Evolutionary conservation across 2,888 invertebrate species (phyloP).

Genomic region (Anthrax anthrax): DNA sequence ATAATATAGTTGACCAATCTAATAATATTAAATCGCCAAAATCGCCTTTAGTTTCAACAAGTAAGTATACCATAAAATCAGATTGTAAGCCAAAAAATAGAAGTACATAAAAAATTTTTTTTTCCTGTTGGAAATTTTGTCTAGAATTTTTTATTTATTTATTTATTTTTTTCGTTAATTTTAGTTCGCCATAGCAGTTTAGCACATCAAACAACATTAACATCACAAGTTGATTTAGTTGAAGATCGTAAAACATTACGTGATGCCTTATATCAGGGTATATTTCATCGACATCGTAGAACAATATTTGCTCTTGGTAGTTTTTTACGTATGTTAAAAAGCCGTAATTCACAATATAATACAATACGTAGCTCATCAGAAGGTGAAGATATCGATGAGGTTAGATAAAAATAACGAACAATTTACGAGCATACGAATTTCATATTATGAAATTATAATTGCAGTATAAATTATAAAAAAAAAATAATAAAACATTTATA

Average conservation of each 20-base stretch:
- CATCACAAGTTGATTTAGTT: slow-evolving; percentile 44
- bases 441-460: too few relatives aligned
- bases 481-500: too few relatives aligned
- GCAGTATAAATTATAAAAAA: too few relatives aligned
- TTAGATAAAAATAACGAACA: slow-evolving; percentile 32
- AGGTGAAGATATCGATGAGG: slow-evolving; percentile 33
- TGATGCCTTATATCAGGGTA: slow-evolving; percentile 62
- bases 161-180: not conserved
- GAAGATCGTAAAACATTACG: slow-evolving; percentile 54
- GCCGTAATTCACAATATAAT: slow-evolving; percentile 61
- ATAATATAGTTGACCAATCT: slow-evolving; percentile 19
- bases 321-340: slow-evolving; percentile 57
- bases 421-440: too few relatives aligned
- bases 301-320: slow-evolving; percentile 64
- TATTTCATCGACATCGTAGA: slow-evolving; percentile 59
- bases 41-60: slow-evolving; percentile 24
- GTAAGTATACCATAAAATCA: slow-evolving; percentile 1
- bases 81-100: too few relatives aligned
- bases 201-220: not conserved
- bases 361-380: slow-evolving; percentile 45
- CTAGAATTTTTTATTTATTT: slow-evolving; percentile 19
- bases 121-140: too few relatives aligned
- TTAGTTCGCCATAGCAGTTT: not conserved
- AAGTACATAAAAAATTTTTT: too few relatives aligned
- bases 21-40: slow-evolving; percentile 29